phyloP scores from a whole-genome alignment of 1,140 invertebrate genomes.

The Drosophila quadrilineata region DNA sequence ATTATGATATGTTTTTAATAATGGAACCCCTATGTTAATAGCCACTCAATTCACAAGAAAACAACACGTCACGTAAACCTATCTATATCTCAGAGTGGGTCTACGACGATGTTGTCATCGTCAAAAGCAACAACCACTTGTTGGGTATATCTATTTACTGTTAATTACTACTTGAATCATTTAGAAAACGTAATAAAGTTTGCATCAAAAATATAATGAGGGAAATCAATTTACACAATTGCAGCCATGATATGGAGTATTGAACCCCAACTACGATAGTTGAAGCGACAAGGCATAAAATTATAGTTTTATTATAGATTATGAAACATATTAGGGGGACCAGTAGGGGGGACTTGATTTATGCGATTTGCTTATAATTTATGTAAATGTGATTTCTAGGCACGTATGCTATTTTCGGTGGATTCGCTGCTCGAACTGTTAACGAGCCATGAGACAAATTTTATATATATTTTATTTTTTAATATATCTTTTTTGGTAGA shows the following conservation, averaged over 20 bases:
- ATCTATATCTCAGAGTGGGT: too few relatives aligned
- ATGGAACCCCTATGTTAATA: too few relatives aligned
- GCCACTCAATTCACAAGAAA: too few relatives aligned
- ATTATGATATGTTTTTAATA: too few relatives aligned
- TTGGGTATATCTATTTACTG: too few relatives aligned
- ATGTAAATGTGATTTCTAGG: slow-evolving; percentile 46
- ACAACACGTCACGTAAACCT: too few relatives aligned
- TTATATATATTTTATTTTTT: slow-evolving; percentile 23
- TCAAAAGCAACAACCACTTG: too few relatives aligned
- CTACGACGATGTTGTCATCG: too few relatives aligned
- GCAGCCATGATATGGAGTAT: slow-evolving; percentile 13
- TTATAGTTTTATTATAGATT: slow-evolving; percentile 33
- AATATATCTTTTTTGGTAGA: slow-evolving; percentile 16
- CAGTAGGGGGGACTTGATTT: slow-evolving; percentile 32
- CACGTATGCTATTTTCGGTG: slow-evolving; percentile 5
- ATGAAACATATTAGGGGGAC: not conserved
- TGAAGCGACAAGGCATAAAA: slow-evolving; percentile 49
- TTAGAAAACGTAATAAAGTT: too few relatives aligned
- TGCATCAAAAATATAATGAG: slow-evolving; percentile 36
- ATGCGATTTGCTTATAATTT: slow-evolving; percentile 49
- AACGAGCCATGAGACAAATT: slow-evolving; percentile 38
- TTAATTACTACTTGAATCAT: too few relatives aligned
- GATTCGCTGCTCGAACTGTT: slow-evolving; percentile 28
- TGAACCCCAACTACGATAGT: slow-evolving; percentile 51
- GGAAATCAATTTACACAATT: slow-evolving; percentile 37